Evolutionary conservation across 2,888 invertebrate species (phyloP).

Genomic region (Xiphydria camelus): DNA sequence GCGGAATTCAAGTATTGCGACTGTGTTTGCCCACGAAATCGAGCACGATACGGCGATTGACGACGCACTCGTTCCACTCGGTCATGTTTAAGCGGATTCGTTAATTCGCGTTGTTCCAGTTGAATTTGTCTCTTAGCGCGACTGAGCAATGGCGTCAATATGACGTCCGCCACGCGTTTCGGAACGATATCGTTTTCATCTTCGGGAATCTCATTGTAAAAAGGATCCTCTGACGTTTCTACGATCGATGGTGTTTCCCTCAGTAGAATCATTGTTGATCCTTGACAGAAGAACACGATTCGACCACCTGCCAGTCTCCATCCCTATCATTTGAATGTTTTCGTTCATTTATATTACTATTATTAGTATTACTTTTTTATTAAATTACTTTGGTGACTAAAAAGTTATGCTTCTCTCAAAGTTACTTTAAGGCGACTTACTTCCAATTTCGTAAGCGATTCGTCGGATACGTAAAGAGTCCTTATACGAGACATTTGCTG

Average conservation of each 20-base stretch:
- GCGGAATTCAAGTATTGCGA: conserved; percentile 81
- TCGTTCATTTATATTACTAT: too few relatives aligned
- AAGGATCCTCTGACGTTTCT: conserved; percentile 28
- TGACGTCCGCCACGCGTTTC: conserved; percentile 29
- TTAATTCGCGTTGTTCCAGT: conserved; percentile 30
- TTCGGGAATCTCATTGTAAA: conserved; percentile 43
- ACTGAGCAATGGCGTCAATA: conserved; percentile 31
- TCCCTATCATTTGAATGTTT: conserved; percentile 42
- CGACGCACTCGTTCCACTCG: conserved; percentile 39
- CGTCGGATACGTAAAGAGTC: conserved; percentile 46
- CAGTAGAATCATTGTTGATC: conserved; percentile 55
- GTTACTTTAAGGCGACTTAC: conserved; percentile 38
- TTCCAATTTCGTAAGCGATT: conserved; percentile 55
- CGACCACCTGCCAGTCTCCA: conserved; percentile 58
- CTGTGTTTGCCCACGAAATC: conserved; percentile 78
- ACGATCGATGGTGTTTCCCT: conserved; percentile 39
- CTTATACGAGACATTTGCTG: conserved; percentile 14
- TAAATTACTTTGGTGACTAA: too few relatives aligned
- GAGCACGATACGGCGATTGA: conserved; percentile 44
- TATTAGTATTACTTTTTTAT: too few relatives aligned
- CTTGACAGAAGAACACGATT: conserved; percentile 58
- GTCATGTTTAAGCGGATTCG: conserved; percentile 11
- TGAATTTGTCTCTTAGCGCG: conserved; percentile 37
- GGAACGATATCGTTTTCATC: conserved; percentile 41
- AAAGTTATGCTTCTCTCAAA: not conserved